These are phyloP conservation scores for Malacosoma neustria DNA, from an alignment of 2,888 invertebrate genomes.

Conservation along the genomic window DNA sequence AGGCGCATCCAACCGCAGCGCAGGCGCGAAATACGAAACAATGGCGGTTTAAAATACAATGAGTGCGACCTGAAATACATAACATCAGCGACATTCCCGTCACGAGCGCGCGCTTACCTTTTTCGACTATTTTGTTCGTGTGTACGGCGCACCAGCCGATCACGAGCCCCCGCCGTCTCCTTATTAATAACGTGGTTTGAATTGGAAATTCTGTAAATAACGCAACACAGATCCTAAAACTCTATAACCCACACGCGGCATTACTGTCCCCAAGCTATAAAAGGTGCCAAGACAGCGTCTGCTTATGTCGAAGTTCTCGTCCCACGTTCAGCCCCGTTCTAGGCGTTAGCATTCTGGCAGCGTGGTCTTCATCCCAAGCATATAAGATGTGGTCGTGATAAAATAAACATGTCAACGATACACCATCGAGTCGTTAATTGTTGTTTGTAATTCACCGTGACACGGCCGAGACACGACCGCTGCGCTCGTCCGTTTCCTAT, in stretches of 20 bases:
- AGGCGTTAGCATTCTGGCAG: conserved; percentile 30
- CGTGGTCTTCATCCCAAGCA: conserved; percentile 25
- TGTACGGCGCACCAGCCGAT: conserved; percentile 26
- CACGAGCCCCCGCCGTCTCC: conserved; percentile 44
- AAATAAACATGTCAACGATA: conserved; percentile 32
- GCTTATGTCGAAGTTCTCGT: conserved; percentile 11
- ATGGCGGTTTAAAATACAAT: conserved; percentile 71
- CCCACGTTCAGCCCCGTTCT: conserved; percentile 4
- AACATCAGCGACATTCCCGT: conserved; percentile 63
- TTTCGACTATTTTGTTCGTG: conserved; percentile 60
- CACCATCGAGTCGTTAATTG: conserved; percentile 47
- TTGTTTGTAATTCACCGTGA: conserved; percentile 44
- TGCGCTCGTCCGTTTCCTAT: conserved; percentile 18
- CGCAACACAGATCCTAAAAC: not conserved
- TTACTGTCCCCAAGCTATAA: not conserved
- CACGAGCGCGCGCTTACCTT: conserved; percentile 64
- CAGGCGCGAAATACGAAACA: conserved; percentile 68
- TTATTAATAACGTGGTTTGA: conserved; percentile 66
- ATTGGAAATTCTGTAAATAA: conserved; percentile 38
- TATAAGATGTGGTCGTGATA: conserved; percentile 55
- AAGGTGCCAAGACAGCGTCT: not conserved
- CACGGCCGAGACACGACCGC: conserved; percentile 36
- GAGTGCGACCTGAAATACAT: conserved; percentile 60
- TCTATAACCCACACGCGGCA: not conserved
- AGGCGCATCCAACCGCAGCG: conserved; percentile 21